phyloP scores from a whole-genome alignment of 2,113 vertebrate genomes.

The Sakesphorus luctuosus region DNA sequence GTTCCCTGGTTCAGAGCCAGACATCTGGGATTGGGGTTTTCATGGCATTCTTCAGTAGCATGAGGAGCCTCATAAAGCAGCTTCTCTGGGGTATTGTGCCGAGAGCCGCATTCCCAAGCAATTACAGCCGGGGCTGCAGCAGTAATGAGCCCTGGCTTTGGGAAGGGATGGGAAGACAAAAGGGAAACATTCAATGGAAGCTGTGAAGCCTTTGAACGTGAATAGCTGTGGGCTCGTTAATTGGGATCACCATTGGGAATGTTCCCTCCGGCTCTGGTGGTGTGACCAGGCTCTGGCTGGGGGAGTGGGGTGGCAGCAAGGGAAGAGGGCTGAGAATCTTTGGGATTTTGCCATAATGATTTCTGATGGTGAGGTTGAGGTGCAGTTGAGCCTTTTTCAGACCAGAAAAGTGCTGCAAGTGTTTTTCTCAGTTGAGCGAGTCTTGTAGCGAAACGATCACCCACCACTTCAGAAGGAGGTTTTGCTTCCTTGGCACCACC shows the following conservation, averaged over 20 bases:
- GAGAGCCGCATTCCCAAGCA: neutral
- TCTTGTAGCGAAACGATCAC: neutral
- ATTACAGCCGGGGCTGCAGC: neutral
- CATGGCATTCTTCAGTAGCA: neutral
- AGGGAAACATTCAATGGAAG: neutral
- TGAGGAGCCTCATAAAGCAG: constrained; percentile 12
- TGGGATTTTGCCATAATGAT: constrained; percentile 1
- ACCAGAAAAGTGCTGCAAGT: neutral
- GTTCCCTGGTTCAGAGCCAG: neutral
- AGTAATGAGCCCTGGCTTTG: constrained; percentile 36
- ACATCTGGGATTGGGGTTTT: neutral
- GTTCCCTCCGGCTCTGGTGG: neutral
- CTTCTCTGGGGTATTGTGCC: neutral
- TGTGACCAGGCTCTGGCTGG: neutral
- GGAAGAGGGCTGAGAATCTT: neutral
- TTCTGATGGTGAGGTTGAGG: constrained; percentile 2
- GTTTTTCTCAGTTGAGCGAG: neutral
- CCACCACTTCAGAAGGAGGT: neutral
- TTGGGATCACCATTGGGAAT: neutral
- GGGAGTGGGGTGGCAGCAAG: neutral
- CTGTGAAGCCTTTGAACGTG: neutral
- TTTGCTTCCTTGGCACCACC: neutral
- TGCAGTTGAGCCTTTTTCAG: constrained; percentile 24
- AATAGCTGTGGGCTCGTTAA: neutral
- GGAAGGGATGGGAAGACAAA: constrained; percentile 34